These are phyloP conservation scores for Oxygymnocypris stewartii DNA, from an alignment of 2,113 vertebrate genomes.

Conservation along the genomic window DNA sequence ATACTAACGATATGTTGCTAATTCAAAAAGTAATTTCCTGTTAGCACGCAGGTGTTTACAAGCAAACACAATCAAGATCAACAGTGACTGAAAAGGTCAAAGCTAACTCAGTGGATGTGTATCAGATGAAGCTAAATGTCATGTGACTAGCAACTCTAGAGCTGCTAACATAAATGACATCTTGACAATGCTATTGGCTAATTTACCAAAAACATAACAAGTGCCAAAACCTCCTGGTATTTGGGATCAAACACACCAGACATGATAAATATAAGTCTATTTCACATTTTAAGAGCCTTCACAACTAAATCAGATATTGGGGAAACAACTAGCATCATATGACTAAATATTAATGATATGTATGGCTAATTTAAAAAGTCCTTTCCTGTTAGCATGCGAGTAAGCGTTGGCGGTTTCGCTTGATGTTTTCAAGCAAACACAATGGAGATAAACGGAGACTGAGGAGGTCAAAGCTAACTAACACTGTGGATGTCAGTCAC, in stretches of 20 bases:
- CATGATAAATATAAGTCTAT: not conserved
- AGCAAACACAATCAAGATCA: not conserved
- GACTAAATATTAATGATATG: not conserved
- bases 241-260: not conserved
- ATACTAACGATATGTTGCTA: not conserved
- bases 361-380: not conserved
- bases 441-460: no score
- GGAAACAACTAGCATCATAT: not conserved
- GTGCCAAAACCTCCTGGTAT: not conserved
- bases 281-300: conserved; percentile 19
- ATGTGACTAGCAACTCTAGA: not conserved
- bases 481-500: no score
- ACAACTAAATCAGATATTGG: not conserved
- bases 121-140: not conserved
- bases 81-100: no score
- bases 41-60: not conserved
- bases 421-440: no score
- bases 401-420: no score
- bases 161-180: not conserved
- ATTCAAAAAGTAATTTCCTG: not conserved
- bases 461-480: no score
- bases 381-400: no score
- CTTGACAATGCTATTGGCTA: not conserved
- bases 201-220: conserved; percentile 3
- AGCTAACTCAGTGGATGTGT: not conserved